Base-by-base conservation (phyloP, 2,888 invertebrate species). In the Mesoligia furuncula region DNA sequence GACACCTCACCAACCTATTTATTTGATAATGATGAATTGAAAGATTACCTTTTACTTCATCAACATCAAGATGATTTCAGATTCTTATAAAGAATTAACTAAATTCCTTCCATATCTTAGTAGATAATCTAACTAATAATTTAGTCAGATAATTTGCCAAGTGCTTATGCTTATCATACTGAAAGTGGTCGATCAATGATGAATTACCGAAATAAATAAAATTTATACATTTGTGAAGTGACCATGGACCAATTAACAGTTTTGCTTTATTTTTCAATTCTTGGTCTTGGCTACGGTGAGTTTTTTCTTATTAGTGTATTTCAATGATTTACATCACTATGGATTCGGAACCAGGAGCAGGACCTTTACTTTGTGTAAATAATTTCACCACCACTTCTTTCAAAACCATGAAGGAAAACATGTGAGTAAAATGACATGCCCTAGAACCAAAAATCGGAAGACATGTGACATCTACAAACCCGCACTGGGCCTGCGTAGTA, bases 231-330 rank as follows among this genome's bases (percentile, higher is more conserved):
- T 90, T 80, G 72, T 78, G 61, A 42, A 61, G 62, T 79, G 67
- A 80, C 76, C 77, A 90, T 90, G 89, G 81, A 80, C 74, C 88
- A 83, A 90, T 68, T 86, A 88, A 84, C 90, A 89, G 84, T 57
- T 75, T 31, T 86, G 13, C 11, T 87, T 73, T 86, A 66, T 77
- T 69, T 90, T 74, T 81, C 85, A 36, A 11, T 89, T 24, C n/a
- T 88, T 45, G 81, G 79, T 42, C 51, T 87, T 42, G 67, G 83
- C 73, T 82, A 77, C 70, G 91, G 91, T 91, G 75, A 85, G 91
- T 89, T 73, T 75, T 51, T 36, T 57, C 3, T 17, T 36, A 42
- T 36, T 15, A 15, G 0, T 42, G 0, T 20, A 45, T 11, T 17
- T 39, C 5, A 27, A 27, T 24, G n/a, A 36, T 70, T 36, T 66